These are phyloP conservation scores for Drepanosiphum platanoidis DNA, from an alignment of 2,888 invertebrate genomes.

Conservation along the genomic window DNA sequence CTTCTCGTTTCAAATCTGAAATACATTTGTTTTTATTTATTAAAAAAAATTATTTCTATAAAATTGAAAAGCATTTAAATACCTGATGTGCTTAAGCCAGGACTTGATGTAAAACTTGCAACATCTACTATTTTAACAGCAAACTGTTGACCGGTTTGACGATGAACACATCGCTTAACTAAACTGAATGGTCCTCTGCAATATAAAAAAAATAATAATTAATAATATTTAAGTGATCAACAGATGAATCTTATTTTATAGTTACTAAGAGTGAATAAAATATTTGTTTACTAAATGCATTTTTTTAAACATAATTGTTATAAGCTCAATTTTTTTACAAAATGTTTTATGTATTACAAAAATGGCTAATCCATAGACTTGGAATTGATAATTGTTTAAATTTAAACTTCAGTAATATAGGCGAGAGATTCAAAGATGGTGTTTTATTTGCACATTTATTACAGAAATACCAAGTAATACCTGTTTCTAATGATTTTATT, in stretches of 20 bases:
- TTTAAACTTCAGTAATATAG: constrained; percentile 30
- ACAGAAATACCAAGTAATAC: constrained; percentile 41
- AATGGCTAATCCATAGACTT: constrained; percentile 38
- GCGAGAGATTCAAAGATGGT: constrained; percentile 33
- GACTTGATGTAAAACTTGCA: constrained; percentile 95
- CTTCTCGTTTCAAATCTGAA: constrained; percentile 96
- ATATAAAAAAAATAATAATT: constrained; percentile 65
- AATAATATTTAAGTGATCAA: constrained; percentile 19
- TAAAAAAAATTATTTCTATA: constrained; percentile 10
- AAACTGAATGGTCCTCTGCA: constrained; percentile 94
- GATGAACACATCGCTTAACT: constrained; percentile 93
- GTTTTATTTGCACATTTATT: constrained; percentile 39
- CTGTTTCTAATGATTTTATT: not conserved
- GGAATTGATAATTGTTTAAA: constrained; percentile 22
- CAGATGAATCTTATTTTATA: not conserved
- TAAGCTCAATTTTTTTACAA: not conserved
- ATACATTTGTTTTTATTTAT: constrained; percentile 27
- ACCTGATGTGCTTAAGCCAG: constrained; percentile 96
- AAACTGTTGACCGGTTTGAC: constrained; percentile 94
- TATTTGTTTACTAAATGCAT: not conserved
- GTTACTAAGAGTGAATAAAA: not conserved
- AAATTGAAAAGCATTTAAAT: constrained; percentile 64
- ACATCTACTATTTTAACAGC: constrained; percentile 99
- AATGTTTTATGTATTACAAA: constrained; percentile 30
- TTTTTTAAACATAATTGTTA: not conserved